phyloP scores from a whole-genome alignment of 2,113 vertebrate genomes.

The Trogon surrucura region DNA sequence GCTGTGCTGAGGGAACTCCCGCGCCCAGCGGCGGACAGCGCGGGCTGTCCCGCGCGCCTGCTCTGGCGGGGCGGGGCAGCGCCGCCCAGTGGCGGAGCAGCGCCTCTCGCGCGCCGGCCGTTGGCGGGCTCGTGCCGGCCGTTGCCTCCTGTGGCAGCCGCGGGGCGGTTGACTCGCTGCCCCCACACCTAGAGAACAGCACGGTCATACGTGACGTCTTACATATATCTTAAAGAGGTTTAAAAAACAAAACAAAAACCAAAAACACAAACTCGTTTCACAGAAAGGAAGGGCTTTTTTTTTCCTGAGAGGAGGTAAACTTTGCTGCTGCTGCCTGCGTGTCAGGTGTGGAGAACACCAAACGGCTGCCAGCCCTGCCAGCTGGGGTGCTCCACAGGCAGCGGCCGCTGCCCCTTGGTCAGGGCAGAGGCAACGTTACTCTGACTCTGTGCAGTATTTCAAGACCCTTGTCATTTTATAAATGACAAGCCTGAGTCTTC shows the following conservation, averaged over 20 bases:
- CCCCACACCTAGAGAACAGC: too few relatives aligned
- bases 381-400: fast-evolving
- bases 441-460: neutral
- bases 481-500: neutral
- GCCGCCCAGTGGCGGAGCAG: neutral
- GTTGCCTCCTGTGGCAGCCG: neutral
- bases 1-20: too few relatives aligned
- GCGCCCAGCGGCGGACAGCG: fast-evolving
- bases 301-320: neutral
- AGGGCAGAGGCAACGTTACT: neutral
- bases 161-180: too few relatives aligned
- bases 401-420: fast-evolving
- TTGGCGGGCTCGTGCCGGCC: neutral
- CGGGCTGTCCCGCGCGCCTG: neutral
- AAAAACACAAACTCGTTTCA: neutral
- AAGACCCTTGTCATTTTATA: neutral
- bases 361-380: fast-evolving
- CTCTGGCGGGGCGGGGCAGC: neutral
- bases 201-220: too few relatives aligned
- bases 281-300: neutral
- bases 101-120: neutral
- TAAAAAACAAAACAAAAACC: neutral
- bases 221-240: neutral
- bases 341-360: neutral
- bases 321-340: fast-evolving